Base-by-base conservation (phyloP, 2,113 vertebrate species). In the Channa argus region DNA sequence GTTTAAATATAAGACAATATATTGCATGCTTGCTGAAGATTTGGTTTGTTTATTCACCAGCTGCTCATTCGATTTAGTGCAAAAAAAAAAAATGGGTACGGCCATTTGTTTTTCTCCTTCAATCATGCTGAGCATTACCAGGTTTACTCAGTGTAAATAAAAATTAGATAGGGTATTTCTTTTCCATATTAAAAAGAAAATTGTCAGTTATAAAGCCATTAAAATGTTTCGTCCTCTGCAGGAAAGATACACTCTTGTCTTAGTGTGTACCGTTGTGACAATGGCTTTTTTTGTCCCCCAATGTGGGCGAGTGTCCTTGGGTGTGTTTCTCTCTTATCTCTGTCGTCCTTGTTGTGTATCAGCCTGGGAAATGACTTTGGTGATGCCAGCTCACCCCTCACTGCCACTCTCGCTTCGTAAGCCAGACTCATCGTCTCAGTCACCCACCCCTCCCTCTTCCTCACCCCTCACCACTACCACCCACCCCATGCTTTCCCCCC, bases 381-480 rank as follows among this genome's bases (percentile, higher is more conserved):
- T 95, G 95, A 96, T 96, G 96, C 96, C 95, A 95, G 93, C 95
- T 96, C 94, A 93, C 95, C 92, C 85, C 87, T 94, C 92, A 93
- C 92, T 91, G 87, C 90, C 92, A 90, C 92, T 77, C 79, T 87
- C 82, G 89, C 92, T 93, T 91, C 89, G 83, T 92, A 92, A 92
- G 93, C 93, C 92, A 92, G 93, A 87, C 86, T 89, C 94, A 92
- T 96, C 91, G 87, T 93, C 92, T 86, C 84, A 43, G 94, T 94
- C 94, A 93, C 75, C 47, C 80, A 68, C 41, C 51, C 71, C 50
- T 51, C 77, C 64, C 74, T 55, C 63, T 36, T 55, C 65, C 44
- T 69, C 71, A 77, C 77, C 72, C 59, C 71, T 39, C 55, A 10
- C 71, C 64, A 41, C 69, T 65, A 37, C 62, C 44, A 52, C 34